Conservation (phyloP, 2,797 vertebrate genomes). For the Scomberomorus guttatus region DNA sequence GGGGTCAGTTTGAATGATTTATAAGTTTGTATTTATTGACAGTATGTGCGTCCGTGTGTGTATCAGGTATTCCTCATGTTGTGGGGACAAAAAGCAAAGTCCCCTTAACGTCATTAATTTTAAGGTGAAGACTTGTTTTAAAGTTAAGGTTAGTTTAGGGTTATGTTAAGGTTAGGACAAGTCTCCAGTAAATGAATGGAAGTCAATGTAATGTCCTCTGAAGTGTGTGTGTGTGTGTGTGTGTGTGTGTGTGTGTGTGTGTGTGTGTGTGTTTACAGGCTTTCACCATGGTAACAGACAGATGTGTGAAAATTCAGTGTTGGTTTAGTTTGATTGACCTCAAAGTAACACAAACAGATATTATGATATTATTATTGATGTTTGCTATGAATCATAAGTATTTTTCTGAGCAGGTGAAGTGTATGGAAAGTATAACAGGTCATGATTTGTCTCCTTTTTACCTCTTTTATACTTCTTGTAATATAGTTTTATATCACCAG, state of each 20-base stretch:
- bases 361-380: background rate
- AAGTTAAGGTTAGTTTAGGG: too few relatives aligned
- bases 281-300: conserved; percentile 22
- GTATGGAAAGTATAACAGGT: too few relatives aligned
- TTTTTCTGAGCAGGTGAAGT: background rate
- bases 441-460: too few relatives aligned
- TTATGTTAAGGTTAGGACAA: too few relatives aligned
- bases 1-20: background rate
- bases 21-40: background rate
- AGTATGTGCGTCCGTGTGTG: background rate
- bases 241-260: conserved; percentile 30
- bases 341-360: background rate
- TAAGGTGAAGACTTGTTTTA: too few relatives aligned
- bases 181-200: too few relatives aligned
- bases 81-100: too few relatives aligned
- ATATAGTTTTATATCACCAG: too few relatives aligned
- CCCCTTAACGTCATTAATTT: too few relatives aligned
- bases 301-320: conserved; percentile 12
- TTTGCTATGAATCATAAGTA: background rate
- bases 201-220: background rate
- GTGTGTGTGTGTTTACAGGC: background rate
- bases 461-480: too few relatives aligned
- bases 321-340: background rate
- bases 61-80: too few relatives aligned
- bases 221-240: conserved; percentile 29